Evolutionary conservation across 2,113 vertebrate species (phyloP).

Genomic region (Platysternon megacephalum): DNA sequence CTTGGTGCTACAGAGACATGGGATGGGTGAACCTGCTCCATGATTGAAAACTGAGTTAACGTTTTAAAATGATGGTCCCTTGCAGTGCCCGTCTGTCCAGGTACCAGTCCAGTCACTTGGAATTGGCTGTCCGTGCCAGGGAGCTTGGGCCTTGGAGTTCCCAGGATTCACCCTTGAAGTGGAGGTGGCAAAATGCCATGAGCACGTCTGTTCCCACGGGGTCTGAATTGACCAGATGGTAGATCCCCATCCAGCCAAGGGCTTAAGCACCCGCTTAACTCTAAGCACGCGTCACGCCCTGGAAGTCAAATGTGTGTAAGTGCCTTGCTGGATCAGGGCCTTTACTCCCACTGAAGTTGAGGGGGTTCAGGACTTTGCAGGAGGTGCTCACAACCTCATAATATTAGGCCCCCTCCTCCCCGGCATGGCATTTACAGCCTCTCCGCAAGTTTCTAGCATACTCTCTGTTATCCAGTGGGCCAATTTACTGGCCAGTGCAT

Average conservation of each 20-base stretch:
- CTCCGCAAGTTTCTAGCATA: constrained; percentile 15
- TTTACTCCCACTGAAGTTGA: background rate
- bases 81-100: background rate
- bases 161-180: background rate
- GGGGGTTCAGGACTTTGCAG: background rate
- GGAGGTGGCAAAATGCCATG: fast-evolving
- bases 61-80: background rate
- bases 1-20: background rate
- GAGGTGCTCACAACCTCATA: constrained; percentile 23
- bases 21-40: background rate
- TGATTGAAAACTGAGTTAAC: fast-evolving
- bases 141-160: background rate
- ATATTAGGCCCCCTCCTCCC: constrained; percentile 61
- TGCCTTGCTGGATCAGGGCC: background rate
- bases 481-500: background rate
- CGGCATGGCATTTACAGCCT: constrained; percentile 47
- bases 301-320: background rate
- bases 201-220: fast-evolving
- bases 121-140: fast-evolving
- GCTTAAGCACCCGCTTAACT: background rate
- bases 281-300: background rate
- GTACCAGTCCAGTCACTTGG: background rate
- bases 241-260: background rate
- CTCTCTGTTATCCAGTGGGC: background rate
- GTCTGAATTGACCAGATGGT: background rate